Evolutionary conservation across 2,113 vertebrate species (phyloP).

Genomic region (Centropristis striata): DNA sequence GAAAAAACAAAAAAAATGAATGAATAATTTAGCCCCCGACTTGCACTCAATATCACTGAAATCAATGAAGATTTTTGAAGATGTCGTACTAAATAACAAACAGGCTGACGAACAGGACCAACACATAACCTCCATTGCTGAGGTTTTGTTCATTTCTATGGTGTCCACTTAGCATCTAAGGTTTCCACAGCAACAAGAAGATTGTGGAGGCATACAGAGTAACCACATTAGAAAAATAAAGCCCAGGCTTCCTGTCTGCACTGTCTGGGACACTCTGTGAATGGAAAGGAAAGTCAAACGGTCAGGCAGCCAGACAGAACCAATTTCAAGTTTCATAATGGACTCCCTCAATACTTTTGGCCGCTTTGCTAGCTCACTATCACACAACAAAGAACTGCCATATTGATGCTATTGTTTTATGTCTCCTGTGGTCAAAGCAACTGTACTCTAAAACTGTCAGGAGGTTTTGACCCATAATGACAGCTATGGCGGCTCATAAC

Average conservation of each 20-base stretch:
- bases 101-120: not conserved
- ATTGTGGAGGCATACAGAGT: constrained; percentile 20
- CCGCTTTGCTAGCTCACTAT: constrained; percentile 38
- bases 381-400: constrained; percentile 55
- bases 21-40: not conserved
- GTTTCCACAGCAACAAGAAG: constrained; percentile 24
- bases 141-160: not conserved
- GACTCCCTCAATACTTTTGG: constrained; percentile 54
- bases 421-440: constrained; percentile 51
- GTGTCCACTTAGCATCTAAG: not conserved
- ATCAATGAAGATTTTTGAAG: not conserved
- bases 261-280: constrained; percentile 49
- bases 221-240: constrained; percentile 53
- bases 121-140: not conserved
- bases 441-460: constrained; percentile 29
- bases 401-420: constrained; percentile 58
- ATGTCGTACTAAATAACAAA: not conserved
- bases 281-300: constrained; percentile 59
- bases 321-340: constrained; percentile 71
- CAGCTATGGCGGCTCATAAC: constrained; percentile 51
- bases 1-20: not conserved
- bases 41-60: not conserved
- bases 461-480: constrained; percentile 64
- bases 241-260: constrained; percentile 30
- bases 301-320: constrained; percentile 66